Conservation (phyloP, 2,797 vertebrate genomes). For the Sternotherus odoratus region DNA sequence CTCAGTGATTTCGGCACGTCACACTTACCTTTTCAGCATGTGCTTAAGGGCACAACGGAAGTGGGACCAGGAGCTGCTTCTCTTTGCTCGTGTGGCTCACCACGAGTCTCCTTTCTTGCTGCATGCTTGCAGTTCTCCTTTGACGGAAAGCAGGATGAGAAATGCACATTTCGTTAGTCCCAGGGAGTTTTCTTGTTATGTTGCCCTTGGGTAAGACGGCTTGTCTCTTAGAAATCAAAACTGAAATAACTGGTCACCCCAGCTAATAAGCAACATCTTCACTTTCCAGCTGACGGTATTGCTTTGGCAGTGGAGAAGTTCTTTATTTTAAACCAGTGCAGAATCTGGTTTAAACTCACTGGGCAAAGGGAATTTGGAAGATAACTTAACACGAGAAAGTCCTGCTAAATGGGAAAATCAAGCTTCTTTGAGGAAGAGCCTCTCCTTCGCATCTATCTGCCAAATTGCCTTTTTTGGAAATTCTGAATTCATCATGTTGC, state of each 20-base stretch:
- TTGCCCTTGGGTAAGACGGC: neutral
- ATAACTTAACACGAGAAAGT: neutral
- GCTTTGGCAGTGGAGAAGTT: constrained; percentile 14
- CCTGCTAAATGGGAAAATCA: neutral
- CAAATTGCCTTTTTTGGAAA: constrained; percentile 46
- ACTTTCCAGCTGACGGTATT: neutral
- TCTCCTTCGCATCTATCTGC: constrained; percentile 53
- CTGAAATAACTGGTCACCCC: neutral
- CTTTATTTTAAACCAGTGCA: constrained; percentile 8
- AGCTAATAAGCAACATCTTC: neutral
- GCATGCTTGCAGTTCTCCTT: neutral
- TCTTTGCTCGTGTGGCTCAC: neutral
- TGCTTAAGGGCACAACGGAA: neutral
- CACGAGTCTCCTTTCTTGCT: neutral
- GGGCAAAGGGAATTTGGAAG: neutral
- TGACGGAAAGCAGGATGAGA: neutral
- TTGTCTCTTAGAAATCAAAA: neutral
- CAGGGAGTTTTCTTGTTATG: neutral
- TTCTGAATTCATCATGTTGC: constrained; percentile 15
- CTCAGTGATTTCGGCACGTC: neutral
- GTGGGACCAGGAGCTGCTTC: neutral
- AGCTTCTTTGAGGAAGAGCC: neutral
- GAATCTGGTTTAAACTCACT: constrained; percentile 9
- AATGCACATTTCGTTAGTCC: neutral
- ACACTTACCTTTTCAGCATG: neutral